phyloP scores from a whole-genome alignment of 2,888 invertebrate genomes.

The Aquatica leii region DNA sequence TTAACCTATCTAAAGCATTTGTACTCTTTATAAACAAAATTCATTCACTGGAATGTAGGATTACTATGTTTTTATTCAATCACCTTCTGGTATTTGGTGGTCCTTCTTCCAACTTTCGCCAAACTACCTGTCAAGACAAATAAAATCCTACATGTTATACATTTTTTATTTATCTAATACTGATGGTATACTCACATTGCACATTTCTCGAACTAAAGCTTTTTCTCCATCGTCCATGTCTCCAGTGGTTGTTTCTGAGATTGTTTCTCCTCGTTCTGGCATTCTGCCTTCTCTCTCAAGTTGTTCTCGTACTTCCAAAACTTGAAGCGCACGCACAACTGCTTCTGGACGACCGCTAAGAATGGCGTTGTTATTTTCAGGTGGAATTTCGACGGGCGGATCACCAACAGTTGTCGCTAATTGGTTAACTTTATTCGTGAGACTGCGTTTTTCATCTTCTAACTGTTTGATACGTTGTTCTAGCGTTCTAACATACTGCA shows the following conservation, averaged over 20 bases:
- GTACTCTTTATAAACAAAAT: neutral
- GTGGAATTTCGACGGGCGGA: conserved; percentile 53
- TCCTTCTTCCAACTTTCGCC: conserved; percentile 88
- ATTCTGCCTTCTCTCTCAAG: conserved; percentile 73
- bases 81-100: conserved; percentile 71
- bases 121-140: conserved; percentile 75
- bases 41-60: neutral
- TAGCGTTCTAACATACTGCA: conserved; percentile 89
- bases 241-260: conserved; percentile 59
- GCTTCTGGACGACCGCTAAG: conserved; percentile 84
- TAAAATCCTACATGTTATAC: too few species aligned
- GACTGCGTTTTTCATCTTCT: conserved; percentile 79
- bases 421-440: conserved; percentile 64
- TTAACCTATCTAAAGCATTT: neutral
- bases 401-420: conserved; percentile 61
- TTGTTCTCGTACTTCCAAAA: conserved; percentile 89
- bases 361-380: conserved; percentile 54
- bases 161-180: neutral
- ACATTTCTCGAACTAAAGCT: conserved; percentile 94
- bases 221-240: conserved; percentile 89
- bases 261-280: conserved; percentile 49
- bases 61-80: conserved; percentile 22
- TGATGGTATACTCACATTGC: conserved; percentile 82
- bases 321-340: conserved; percentile 91
- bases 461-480: conserved; percentile 86